Percentiles rank a stretch among this genome's conserved stretches.
Evolutionary conservation across 2,888 invertebrate species (phyloP).

Genomic region (Tromatobia lineatoria): DNA sequence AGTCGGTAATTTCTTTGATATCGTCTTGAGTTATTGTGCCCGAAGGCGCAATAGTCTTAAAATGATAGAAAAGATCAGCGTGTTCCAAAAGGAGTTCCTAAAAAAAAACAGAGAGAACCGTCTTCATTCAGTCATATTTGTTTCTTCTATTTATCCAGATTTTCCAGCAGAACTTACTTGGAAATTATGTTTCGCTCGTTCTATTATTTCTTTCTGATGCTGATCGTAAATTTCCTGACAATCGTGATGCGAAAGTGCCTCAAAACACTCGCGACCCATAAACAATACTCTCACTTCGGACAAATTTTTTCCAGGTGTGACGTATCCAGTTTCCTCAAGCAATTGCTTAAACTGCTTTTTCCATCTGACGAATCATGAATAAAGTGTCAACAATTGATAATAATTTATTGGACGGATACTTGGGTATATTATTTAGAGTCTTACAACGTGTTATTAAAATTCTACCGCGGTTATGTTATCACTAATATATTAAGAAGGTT

Average conservation of each 20-base stretch:
- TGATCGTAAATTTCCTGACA: conserved; percentile 97
- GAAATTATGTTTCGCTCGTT: conserved; percentile 95
- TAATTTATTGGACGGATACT: neutral
- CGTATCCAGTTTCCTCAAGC: conserved; percentile 97
- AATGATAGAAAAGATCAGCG: conserved; percentile 96
- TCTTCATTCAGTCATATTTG: neutral
- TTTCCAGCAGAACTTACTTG: conserved; percentile 86
- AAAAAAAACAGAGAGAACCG: conserved; percentile 63
- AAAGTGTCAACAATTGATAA: neutral
- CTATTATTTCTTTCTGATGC: conserved; percentile 96
- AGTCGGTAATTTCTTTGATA: conserved; percentile 96
- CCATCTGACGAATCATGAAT: conserved; percentile 88
- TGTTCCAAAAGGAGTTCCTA: conserved; percentile 96
- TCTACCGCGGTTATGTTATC: neutral
- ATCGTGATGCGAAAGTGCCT: conserved; percentile 95
- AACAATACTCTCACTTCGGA: conserved; percentile 96
- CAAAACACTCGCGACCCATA: conserved; percentile 98
- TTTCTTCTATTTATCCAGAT: neutral
- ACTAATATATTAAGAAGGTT: neutral
- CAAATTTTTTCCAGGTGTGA: conserved; percentile 97
- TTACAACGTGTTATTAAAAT: neutral
- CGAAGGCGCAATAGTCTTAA: conserved; percentile 95
- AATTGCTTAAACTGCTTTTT: conserved; percentile 97
- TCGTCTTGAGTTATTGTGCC: conserved; percentile 97
- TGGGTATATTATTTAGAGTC: neutral